These are phyloP conservation scores for Blastobasis lacticolella DNA, from an alignment of 2,888 invertebrate genomes.

Conservation along the genomic window DNA sequence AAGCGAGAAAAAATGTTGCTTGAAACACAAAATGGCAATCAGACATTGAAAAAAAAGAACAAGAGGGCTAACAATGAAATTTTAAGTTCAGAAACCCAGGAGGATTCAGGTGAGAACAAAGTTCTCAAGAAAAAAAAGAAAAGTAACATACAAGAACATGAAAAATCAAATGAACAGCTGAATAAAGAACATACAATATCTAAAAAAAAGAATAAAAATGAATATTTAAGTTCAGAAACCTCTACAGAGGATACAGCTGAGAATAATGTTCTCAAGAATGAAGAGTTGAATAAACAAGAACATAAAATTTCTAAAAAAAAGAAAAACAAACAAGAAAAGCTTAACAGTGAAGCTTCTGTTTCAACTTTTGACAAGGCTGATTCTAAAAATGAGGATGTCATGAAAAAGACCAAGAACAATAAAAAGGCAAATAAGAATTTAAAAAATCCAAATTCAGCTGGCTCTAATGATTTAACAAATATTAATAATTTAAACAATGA, in stretches of 20 bases:
- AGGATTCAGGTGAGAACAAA: no score
- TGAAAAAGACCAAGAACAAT: slow-evolving; percentile 5
- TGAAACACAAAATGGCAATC: slow-evolving; percentile 9
- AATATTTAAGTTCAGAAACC: no score
- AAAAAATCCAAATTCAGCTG: background rate
- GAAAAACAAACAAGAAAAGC: slow-evolving; percentile 3
- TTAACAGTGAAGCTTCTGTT: background rate
- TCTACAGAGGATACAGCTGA: background rate
- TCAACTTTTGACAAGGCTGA: background rate
- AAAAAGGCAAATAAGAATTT: slow-evolving; percentile 3
- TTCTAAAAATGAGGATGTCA: background rate
- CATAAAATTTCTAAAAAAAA: slow-evolving; percentile 6
- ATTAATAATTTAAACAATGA: slow-evolving; percentile 20
- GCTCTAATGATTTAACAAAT: slow-evolving; percentile 17
- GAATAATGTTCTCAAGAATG: background rate
- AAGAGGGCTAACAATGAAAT: slow-evolving; percentile 15
- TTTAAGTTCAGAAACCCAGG: background rate
- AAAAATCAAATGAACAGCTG: no score
- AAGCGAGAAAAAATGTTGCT: slow-evolving; percentile 6
- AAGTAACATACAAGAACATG: no score
- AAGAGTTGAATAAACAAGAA: background rate
- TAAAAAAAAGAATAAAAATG: no score
- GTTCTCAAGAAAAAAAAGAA: no score
- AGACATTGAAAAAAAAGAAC: slow-evolving; percentile 20
- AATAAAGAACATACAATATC: no score